Evolutionary conservation across 2,797 vertebrate species (phyloP).

Genomic region (Oreochromis mossambicus): DNA sequence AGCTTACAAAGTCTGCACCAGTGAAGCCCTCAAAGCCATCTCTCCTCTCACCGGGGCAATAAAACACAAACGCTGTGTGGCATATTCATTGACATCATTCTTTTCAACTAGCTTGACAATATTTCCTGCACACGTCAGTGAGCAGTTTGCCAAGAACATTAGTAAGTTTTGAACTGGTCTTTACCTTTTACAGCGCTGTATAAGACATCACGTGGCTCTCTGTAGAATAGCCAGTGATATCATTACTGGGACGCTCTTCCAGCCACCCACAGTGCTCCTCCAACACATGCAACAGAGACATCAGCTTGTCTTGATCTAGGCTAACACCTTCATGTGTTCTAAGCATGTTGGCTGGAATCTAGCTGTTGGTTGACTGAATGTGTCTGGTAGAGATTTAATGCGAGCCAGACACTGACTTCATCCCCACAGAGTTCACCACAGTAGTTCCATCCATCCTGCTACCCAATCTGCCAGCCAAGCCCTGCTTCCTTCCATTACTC

Average conservation of each 20-base stretch:
- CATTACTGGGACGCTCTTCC: constrained; percentile 20
- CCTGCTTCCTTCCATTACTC: constrained; percentile 68
- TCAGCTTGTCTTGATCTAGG: neutral
- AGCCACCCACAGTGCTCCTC: constrained; percentile 32
- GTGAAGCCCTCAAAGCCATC: constrained; percentile 5
- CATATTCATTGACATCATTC: constrained; percentile 51
- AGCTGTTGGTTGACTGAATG: constrained; percentile 44
- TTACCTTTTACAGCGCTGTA: constrained; percentile 44
- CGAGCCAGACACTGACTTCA: constrained; percentile 74
- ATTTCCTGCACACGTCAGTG: constrained; percentile 52
- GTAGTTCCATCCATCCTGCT: constrained; percentile 72
- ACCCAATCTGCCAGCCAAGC: constrained; percentile 53
- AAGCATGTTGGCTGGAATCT: constrained; percentile 42
- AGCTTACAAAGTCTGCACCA: constrained; percentile 7
- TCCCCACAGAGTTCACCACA: constrained; percentile 62
- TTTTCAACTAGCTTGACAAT: constrained; percentile 37
- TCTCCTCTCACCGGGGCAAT: constrained; percentile 20
- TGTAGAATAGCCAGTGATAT: constrained; percentile 46
- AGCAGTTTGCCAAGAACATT: constrained; percentile 52
- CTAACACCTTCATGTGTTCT: constrained; percentile 23
- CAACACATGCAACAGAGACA: constrained; percentile 13
- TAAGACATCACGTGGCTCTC: constrained; percentile 28
- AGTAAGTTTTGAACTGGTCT: constrained; percentile 26
- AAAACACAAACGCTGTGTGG: constrained; percentile 47
- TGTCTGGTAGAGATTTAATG: constrained; percentile 50